Percentiles rank a stretch among this genome's conserved stretches.
Evolutionary conservation across 2,888 invertebrate genomes (phyloP).

Genomic region (Thereva nobilitata): DNA sequence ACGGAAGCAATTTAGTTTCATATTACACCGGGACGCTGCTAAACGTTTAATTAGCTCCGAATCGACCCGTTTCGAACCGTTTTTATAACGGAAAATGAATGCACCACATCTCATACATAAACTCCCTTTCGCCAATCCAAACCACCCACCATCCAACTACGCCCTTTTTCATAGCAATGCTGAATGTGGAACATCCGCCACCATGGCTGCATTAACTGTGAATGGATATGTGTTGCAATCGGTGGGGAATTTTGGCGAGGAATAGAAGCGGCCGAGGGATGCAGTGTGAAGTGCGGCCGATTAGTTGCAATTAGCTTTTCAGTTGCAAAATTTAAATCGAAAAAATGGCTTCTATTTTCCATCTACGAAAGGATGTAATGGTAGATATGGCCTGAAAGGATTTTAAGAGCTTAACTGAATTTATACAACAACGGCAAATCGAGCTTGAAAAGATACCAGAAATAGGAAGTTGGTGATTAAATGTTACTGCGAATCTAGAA

Average conservation of each 20-base stretch:
- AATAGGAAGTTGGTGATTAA: slow-evolving; percentile 1
- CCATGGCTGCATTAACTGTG: slow-evolving; percentile 19
- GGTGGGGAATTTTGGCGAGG: slow-evolving; percentile 4
- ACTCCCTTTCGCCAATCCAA: not conserved
- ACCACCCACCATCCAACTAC: too few species aligned
- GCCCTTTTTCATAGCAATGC: not conserved
- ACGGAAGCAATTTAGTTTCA: slow-evolving; percentile 22
- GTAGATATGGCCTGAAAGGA: slow-evolving; percentile 16
- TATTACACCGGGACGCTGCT: slow-evolving; percentile 28
- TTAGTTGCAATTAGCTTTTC: slow-evolving; percentile 44
- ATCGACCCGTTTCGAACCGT: slow-evolving; percentile 25
- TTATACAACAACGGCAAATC: slow-evolving; percentile 20
- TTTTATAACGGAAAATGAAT: slow-evolving; percentile 24
- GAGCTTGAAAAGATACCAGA: slow-evolving; percentile 2
- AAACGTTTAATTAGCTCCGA: slow-evolving; percentile 33
- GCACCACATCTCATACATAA: not conserved
- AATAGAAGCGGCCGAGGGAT: not conserved
- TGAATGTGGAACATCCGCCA: slow-evolving; percentile 11
- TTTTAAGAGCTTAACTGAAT: slow-evolving; percentile 16
- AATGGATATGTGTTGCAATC: slow-evolving; percentile 27
- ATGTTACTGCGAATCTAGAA: slow-evolving; percentile 3
- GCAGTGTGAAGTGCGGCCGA: slow-evolving; percentile 42
- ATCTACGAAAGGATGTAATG: not conserved
- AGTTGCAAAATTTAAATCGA: slow-evolving; percentile 33
- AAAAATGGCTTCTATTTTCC: slow-evolving; percentile 31